phyloP scores from a whole-genome alignment of 2,888 invertebrate genomes.

The Nudaria mundana region DNA sequence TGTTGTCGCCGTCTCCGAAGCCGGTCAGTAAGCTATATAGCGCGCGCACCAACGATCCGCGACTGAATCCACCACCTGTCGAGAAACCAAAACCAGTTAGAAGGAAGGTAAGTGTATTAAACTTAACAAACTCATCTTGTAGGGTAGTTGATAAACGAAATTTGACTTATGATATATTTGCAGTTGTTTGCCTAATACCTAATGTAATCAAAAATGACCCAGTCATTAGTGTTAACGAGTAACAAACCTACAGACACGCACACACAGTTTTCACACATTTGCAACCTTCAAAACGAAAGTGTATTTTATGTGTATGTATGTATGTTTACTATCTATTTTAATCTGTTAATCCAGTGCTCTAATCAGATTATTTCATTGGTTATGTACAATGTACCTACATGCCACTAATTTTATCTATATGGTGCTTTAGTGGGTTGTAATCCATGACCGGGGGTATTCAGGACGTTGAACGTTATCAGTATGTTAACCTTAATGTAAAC shows the following conservation, averaged over 20 bases:
- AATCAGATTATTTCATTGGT: neutral
- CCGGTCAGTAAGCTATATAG: conserved; percentile 45
- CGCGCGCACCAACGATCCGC: conserved; percentile 58
- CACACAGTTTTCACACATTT: too few species aligned
- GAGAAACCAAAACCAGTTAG: conserved; percentile 76
- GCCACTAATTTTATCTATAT: too few species aligned
- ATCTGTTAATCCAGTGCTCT: neutral
- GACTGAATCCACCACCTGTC: conserved; percentile 69
- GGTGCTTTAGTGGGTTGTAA: too few species aligned
- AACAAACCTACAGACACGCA: too few species aligned
- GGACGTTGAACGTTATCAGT: too few species aligned
- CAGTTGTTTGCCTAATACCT: too few species aligned
- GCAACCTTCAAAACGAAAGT: conserved; percentile 6
- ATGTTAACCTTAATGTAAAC: too few species aligned
- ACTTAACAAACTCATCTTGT: too few species aligned
- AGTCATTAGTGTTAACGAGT: too few species aligned
- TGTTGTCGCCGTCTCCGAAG: conserved; percentile 39
- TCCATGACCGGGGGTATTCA: too few species aligned
- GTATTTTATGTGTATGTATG: neutral
- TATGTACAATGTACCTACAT: too few species aligned
- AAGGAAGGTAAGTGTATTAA: conserved; percentile 78
- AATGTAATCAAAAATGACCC: too few species aligned
- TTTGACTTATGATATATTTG: neutral
- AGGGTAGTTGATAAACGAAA: neutral
- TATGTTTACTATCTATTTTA: neutral